Conservation (phyloP, 2,797 vertebrate genomes). For the Poeciliopsis infans region DNA sequence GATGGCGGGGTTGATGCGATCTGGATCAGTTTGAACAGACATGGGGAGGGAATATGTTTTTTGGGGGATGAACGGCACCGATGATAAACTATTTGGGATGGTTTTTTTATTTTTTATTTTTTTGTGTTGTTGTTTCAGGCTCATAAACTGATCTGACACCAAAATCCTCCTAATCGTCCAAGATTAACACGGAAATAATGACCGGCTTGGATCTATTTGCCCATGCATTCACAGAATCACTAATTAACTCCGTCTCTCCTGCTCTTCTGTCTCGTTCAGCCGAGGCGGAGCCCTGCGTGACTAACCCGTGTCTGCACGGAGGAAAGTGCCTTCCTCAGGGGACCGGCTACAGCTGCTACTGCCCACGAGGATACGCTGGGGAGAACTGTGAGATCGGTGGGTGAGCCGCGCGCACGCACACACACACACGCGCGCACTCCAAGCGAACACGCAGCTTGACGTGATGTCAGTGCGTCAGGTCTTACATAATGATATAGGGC, state of each 20-base stretch:
- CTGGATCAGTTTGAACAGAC: slow-evolving; percentile 67
- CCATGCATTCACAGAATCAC: background rate
- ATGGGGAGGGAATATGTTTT: slow-evolving; percentile 53
- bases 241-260: slow-evolving; percentile 22
- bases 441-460: slow-evolving; percentile 14
- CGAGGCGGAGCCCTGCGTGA: slow-evolving; percentile 82
- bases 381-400: slow-evolving; percentile 98
- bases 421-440: slow-evolving; percentile 5
- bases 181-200: slow-evolving; percentile 12
- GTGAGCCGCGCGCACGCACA: slow-evolving; percentile 37
- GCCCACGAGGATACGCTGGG: slow-evolving; percentile 89
- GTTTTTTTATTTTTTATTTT: background rate
- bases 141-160: slow-evolving; percentile 16
- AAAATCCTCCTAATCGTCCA: background rate
- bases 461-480: slow-evolving; percentile 26
- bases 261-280: slow-evolving; percentile 59
- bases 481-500: slow-evolving; percentile 18
- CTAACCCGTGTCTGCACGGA: slow-evolving; percentile 91
- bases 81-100: slow-evolving; percentile 30
- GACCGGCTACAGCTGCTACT: slow-evolving; percentile 89
- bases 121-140: background rate
- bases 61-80: slow-evolving; percentile 13
- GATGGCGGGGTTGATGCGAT: slow-evolving; percentile 62
- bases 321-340: slow-evolving; percentile 88
- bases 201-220: slow-evolving; percentile 7